These are phyloP conservation scores for Phortica variegata DNA, from an alignment of 1,140 invertebrate genomes.

Conservation along the genomic window DNA sequence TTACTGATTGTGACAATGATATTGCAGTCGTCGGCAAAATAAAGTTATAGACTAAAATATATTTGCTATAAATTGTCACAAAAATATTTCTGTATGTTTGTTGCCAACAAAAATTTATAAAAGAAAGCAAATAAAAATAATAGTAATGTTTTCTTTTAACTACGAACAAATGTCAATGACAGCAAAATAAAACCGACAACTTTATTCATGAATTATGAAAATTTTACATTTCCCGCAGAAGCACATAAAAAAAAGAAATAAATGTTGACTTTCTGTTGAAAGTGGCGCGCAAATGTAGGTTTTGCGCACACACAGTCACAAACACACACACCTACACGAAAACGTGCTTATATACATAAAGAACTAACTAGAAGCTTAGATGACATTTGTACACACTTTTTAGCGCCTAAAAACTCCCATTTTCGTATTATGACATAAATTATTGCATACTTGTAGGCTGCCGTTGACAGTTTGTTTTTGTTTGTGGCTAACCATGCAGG, in stretches of 20 bases:
- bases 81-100: too few relatives aligned
- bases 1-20: too few relatives aligned
- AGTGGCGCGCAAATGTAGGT: constrained; percentile 42
- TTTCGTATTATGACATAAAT: constrained; percentile 28
- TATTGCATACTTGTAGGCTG: constrained; percentile 27
- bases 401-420: neutral
- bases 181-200: constrained; percentile 4
- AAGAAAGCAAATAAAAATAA: constrained; percentile 30
- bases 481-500: too few relatives aligned
- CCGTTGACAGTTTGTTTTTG: too few relatives aligned
- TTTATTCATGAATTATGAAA: constrained; percentile 46
- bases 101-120: too few relatives aligned
- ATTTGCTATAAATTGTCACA: constrained; percentile 49
- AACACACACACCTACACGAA: neutral
- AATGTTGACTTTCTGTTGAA: constrained; percentile 31
- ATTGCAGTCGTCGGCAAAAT: too few relatives aligned
- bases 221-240: constrained; percentile 30
- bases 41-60: constrained; percentile 51
- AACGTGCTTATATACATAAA: neutral
- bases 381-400: constrained; percentile 1
- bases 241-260: constrained; percentile 5
- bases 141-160: constrained; percentile 18
- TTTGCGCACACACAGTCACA: constrained; percentile 16
- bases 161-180: constrained; percentile 40
- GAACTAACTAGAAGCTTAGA: neutral